phyloP scores from a whole-genome alignment of 2,888 invertebrate species.

The Abrostola triplasia region DNA sequence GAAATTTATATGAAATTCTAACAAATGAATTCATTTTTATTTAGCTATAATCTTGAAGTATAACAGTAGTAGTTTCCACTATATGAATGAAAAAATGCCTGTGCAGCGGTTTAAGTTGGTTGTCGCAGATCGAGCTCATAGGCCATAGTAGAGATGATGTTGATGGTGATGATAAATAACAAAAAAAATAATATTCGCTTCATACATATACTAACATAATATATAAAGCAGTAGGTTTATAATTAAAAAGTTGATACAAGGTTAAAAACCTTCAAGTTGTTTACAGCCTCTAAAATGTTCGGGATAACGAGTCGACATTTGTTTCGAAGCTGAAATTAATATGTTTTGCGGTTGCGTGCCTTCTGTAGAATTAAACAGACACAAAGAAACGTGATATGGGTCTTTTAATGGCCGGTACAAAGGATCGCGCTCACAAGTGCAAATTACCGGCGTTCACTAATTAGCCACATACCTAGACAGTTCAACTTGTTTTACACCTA shows the following conservation, averaged over 20 bases:
- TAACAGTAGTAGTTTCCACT: no score
- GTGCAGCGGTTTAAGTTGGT: no score
- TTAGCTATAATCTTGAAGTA: no score
- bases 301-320: constrained; percentile 77
- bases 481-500: constrained; percentile 27
- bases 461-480: constrained; percentile 63
- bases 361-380: constrained; percentile 63
- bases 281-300: constrained; percentile 62
- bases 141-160: no score
- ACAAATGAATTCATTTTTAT: no score
- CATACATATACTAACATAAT: not conserved
- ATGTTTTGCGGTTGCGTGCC: constrained; percentile 71
- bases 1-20: no score
- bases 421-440: constrained; percentile 69
- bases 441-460: constrained; percentile 73
- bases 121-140: no score
- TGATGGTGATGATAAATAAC: no score
- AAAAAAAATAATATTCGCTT: no score
- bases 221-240: constrained; percentile 6
- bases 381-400: constrained; percentile 84
- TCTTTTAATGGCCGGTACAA: constrained; percentile 76
- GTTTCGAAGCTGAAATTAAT: constrained; percentile 79
- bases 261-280: constrained; percentile 53
- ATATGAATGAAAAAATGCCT: no score
- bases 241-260: constrained; percentile 45